These are phyloP conservation scores for Cochlearius cochlearius DNA, from an alignment of 2,113 vertebrate genomes.

Conservation along the genomic window DNA sequence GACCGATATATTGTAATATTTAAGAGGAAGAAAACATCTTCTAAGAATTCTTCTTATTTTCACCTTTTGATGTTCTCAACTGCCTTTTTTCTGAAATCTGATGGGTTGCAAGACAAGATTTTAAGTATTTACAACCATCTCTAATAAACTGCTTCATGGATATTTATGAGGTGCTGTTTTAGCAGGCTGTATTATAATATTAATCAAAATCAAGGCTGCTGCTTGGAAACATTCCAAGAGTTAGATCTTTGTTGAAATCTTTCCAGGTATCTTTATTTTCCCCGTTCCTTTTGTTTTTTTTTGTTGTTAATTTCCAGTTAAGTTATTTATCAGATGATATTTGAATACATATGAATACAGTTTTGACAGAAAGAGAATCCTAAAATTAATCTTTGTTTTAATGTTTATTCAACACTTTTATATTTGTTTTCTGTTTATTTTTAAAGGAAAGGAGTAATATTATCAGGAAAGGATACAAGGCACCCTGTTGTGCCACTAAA, in stretches of 20 bases:
- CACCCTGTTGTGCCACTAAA: neutral
- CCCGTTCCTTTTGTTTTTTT: conserved; percentile 26
- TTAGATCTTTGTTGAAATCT: conserved; percentile 64
- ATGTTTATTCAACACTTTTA: conserved; percentile 67
- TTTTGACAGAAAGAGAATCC: conserved; percentile 66
- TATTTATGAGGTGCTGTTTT: conserved; percentile 80
- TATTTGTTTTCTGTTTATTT: conserved; percentile 60
- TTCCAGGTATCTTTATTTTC: conserved; percentile 69
- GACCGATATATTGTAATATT: neutral
- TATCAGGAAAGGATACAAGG: neutral
- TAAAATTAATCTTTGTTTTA: conserved; percentile 62
- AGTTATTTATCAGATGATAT: conserved; percentile 70
- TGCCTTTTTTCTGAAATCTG: conserved; percentile 38
- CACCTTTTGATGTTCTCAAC: conserved; percentile 52
- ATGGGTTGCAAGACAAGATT: conserved; percentile 73
- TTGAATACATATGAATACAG: conserved; percentile 57
- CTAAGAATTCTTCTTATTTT: conserved; percentile 35
- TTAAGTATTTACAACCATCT: conserved; percentile 79
- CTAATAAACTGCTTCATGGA: conserved; percentile 80
- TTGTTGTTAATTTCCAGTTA: conserved; percentile 65
- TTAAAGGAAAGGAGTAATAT: conserved; percentile 24
- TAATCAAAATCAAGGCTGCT: conserved; percentile 76
- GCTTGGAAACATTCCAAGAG: conserved; percentile 67
- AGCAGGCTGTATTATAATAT: conserved; percentile 75
- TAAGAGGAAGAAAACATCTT: conserved; percentile 5